Conservation (phyloP, 2,797 vertebrate genomes). For the Melanotaenia pygmaea region DNA sequence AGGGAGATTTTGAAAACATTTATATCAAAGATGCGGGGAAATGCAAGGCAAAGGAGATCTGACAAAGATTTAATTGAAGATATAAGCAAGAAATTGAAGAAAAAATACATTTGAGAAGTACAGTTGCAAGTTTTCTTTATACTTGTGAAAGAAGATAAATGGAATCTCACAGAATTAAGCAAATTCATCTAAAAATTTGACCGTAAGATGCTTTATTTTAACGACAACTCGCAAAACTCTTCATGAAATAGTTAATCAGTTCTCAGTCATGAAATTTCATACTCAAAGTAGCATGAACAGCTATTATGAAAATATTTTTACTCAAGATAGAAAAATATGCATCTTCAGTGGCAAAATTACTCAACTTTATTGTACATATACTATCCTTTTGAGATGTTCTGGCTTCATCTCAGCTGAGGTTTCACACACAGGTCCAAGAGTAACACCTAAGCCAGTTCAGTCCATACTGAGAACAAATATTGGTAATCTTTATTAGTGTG, state of each 20-base stretch:
- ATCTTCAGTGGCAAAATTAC: neutral
- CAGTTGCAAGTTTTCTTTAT: neutral
- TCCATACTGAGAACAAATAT: neutral
- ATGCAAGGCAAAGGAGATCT: slow-evolving; percentile 5
- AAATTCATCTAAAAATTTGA: neutral
- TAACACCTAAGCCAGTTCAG: neutral
- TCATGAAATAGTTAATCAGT: neutral
- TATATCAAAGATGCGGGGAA: slow-evolving; percentile 9
- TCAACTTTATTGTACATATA: neutral
- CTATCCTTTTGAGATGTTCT: neutral
- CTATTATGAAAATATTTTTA: neutral
- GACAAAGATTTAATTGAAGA: neutral
- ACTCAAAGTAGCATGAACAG: neutral
- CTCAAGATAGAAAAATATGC: neutral
- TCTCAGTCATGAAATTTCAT: neutral
- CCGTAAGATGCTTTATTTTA: neutral
- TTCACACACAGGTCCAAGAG: neutral
- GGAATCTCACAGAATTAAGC: neutral
- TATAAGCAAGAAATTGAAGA: neutral
- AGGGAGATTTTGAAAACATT: slow-evolving; percentile 10
- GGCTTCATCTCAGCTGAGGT: neutral
- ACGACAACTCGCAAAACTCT: neutral
- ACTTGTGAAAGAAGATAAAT: neutral
- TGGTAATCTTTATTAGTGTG: neutral
- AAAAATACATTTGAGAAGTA: slow-evolving; percentile 1